Evolutionary conservation across 2,113 vertebrate species (phyloP), one percentile per base, ranked within the genome.

Genomic region (Agelaius tricolor): DNA sequence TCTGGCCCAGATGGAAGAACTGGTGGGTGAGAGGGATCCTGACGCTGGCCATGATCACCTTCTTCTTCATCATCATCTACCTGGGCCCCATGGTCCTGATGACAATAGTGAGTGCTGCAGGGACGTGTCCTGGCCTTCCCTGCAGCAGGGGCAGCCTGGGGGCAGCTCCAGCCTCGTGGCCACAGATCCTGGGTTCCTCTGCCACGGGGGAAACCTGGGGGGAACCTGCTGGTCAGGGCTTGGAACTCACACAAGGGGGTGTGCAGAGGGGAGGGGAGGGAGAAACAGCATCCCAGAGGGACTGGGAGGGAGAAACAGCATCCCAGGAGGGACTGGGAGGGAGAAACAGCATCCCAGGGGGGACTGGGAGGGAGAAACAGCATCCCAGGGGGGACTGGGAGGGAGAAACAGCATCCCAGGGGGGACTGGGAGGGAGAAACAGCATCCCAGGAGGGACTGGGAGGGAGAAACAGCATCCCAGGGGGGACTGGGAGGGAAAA

Each of bases 11-110:
- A 97, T 99, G 99, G 99, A 99, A 98, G 98, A 99, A 99, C 87
- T 99, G 99, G 99, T 99, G 99, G 99, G 98, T 99, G 35, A 98
- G 99, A 97, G 99, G 99, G 74, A 99, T 99, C 97, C 98, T 99
- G 78, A 99, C 99, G 0, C 95, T 99, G 94, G 99, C 99, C 11
- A 99, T 99, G 99, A 99, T 99, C 87, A 98, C 98, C 46, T 99
- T 99, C 97, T 99, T 99, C 98, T 99, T 99, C 98, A 92, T 99
- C 97, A 99, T 99, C 97, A 99, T 99, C 98, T 99, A 99, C 98
- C 90, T 99, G 96, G 99, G 99, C 91, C 99, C 99, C 78, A 98
- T 99, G 97, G 99, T 99, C 96, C 97, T 99, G 76, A 99, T 99
- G 99, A 99, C 99, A 96, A 99, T 99, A 51, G 99, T 99, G 96